Conservation (phyloP, 1,140 invertebrate species). For the Brachionus angularis region DNA sequence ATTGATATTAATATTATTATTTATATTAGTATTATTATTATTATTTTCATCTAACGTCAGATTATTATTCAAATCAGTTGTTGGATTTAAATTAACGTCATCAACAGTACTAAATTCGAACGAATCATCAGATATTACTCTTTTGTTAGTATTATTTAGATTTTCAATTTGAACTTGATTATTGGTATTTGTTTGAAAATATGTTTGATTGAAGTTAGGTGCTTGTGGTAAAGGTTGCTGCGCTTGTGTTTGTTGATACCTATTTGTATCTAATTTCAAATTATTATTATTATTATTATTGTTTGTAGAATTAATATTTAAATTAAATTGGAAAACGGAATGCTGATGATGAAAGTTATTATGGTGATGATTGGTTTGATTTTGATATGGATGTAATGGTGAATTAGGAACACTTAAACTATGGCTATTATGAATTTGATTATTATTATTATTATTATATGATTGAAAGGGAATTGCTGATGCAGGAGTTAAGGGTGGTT, state of each 20-base stretch:
- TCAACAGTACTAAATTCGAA: constrained; percentile 10
- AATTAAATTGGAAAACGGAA: constrained; percentile 21
- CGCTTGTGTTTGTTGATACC: too few species aligned
- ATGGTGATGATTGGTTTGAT: not conserved
- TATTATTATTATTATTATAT: not conserved
- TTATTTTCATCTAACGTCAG: not conserved
- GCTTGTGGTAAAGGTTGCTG: too few species aligned
- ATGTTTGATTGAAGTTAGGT: too few species aligned
- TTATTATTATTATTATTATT: not conserved
- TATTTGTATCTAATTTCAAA: too few species aligned
- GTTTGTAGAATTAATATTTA: not conserved
- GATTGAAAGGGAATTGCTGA: constrained; percentile 27
- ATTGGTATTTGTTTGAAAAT: too few species aligned
- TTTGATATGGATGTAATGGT: not conserved
- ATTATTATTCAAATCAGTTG: not conserved
- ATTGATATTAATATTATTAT: not conserved
- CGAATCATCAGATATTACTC: not conserved
- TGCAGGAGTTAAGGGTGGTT: not conserved
- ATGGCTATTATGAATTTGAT: not conserved
- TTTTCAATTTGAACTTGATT: not conserved
- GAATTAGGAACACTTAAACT: constrained; percentile 20
- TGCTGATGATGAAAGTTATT: constrained; percentile 9
- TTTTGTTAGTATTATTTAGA: not conserved
- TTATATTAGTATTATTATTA: not conserved
- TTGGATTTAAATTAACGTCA: not conserved